Evolutionary conservation across 2,888 invertebrate genomes (phyloP).

Genomic region (Rhingia campestris): DNA sequence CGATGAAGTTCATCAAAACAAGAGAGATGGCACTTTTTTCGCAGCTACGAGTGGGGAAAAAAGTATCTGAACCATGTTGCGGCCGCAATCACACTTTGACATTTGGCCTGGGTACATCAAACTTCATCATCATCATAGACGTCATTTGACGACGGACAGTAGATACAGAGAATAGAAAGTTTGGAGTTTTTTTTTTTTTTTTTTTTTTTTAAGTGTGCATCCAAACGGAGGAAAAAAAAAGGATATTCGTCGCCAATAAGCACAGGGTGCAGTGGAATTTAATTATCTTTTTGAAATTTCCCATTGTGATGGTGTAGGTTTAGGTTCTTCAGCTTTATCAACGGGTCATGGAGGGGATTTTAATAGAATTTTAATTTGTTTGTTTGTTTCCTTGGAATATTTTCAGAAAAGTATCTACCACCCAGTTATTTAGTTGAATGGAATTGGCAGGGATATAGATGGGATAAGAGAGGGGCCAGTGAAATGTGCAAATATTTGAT

Average conservation of each 20-base stretch:
- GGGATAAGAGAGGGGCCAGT: background rate
- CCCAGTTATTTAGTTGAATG: slow-evolving; percentile 33
- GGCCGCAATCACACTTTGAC: slow-evolving; percentile 66
- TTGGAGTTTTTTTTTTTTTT: background rate
- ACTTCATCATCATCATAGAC: slow-evolving; percentile 43
- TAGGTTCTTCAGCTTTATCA: slow-evolving; percentile 9
- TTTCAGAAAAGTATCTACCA: slow-evolving; percentile 5
- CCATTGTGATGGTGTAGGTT: slow-evolving; percentile 14
- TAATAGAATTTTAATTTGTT: slow-evolving; percentile 66
- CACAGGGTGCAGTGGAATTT: slow-evolving; percentile 50
- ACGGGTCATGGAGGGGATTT: slow-evolving; percentile 35
- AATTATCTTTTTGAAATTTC: slow-evolving; percentile 1
- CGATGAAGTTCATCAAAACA: background rate
- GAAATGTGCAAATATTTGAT: slow-evolving; percentile 25
- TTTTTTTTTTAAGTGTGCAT: background rate
- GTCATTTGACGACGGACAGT: slow-evolving; percentile 6
- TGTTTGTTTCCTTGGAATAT: slow-evolving; percentile 53
- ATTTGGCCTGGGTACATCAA: slow-evolving; percentile 63
- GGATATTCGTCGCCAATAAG: slow-evolving; percentile 41
- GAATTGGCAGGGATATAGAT: slow-evolving; percentile 1
- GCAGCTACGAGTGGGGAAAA: slow-evolving; percentile 48
- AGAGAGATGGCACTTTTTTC: slow-evolving; percentile 23
- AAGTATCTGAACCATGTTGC: slow-evolving; percentile 66
- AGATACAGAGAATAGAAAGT: slow-evolving; percentile 1
- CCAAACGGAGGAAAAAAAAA: slow-evolving; percentile 1